phyloP scores from a whole-genome alignment of 2,113 vertebrate genomes.

The Lepisosteus osseus region DNA sequence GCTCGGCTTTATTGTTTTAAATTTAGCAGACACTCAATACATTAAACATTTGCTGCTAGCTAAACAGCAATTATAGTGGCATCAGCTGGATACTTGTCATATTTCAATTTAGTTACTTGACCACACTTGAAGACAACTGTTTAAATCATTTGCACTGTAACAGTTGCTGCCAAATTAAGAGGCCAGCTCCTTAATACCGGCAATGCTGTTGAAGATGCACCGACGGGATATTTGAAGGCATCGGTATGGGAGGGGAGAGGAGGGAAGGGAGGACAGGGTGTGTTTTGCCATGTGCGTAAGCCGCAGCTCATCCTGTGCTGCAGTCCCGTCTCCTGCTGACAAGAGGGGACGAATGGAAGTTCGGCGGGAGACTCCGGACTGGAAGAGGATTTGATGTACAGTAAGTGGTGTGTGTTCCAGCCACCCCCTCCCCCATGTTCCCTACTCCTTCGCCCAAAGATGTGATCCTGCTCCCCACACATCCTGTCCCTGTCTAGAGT shows the following conservation, averaged over 20 bases:
- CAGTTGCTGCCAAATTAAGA: conserved; percentile 10
- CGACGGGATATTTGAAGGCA: not conserved
- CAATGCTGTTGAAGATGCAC: not conserved
- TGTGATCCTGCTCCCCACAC: no score
- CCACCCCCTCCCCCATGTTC: no score
- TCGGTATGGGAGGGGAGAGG: not conserved
- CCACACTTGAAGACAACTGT: conserved; percentile 14
- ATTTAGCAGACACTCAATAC: conserved; percentile 14
- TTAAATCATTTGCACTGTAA: conserved; percentile 15
- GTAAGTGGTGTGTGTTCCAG: no score
- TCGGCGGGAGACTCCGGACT: no score
- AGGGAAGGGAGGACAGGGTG: not conserved
- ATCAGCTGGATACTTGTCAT: conserved; percentile 20
- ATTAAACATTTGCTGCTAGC: conserved; percentile 21
- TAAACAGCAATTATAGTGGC: conserved; percentile 17
- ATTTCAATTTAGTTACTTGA: conserved; percentile 14
- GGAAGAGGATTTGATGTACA: no score
- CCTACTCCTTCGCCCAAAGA: no score
- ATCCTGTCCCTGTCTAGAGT: no score
- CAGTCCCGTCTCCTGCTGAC: no score
- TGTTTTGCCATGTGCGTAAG: no score
- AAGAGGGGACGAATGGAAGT: no score
- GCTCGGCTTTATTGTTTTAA: conserved; percentile 5
- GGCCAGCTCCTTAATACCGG: not conserved
- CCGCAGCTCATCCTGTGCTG: no score